Percentiles rank a stretch among this genome's conserved stretches.
Evolutionary conservation across 2,113 vertebrate species (phyloP).

Genomic region (Puntigrus tetrazona): DNA sequence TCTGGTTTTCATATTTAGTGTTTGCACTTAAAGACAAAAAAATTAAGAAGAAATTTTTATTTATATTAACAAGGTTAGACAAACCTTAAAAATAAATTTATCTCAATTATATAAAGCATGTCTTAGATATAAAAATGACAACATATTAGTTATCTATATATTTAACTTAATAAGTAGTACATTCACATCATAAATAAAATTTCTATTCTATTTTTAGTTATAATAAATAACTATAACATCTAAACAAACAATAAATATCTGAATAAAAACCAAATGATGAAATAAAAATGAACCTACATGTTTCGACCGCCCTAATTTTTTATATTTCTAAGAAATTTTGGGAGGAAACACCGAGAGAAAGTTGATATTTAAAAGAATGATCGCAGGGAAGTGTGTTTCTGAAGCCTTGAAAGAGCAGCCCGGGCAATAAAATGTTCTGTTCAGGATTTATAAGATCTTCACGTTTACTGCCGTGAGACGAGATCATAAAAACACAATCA

Average conservation of each 20-base stretch:
- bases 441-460: background rate
- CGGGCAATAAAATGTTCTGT: background rate
- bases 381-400: background rate
- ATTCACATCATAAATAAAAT: background rate
- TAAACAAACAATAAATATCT: background rate
- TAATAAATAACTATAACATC: background rate
- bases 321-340: background rate
- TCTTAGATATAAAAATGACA: no score
- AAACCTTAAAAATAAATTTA: no score
- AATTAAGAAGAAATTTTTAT: no score
- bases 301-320: background rate
- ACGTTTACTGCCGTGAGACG: background rate
- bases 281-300: no score
- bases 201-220: no score
- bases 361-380: background rate
- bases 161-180: background rate
- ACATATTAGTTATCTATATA: background rate
- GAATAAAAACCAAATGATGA: no score
- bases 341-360: background rate
- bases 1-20: no score
- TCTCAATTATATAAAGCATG: no score
- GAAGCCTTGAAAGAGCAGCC: background rate
- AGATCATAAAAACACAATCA: background rate
- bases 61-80: no score
- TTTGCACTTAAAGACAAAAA: no score